Conservation (phyloP, 1,140 invertebrate genomes). For the Yoshiicerus persimilis region DNA sequence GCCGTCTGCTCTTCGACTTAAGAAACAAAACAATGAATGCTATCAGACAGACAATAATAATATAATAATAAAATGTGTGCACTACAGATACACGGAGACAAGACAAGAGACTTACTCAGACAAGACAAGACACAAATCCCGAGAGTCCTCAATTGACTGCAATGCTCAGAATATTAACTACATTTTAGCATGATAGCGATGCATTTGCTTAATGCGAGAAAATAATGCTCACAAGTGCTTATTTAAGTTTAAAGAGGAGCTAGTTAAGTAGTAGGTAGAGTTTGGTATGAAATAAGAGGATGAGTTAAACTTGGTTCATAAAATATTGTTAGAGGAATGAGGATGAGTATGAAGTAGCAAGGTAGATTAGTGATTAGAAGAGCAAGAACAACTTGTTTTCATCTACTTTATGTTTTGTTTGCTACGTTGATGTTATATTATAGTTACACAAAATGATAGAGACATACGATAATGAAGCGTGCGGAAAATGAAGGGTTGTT, state of each 20-base stretch:
- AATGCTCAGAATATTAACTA: not conserved
- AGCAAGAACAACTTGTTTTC: constrained; percentile 15
- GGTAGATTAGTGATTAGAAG: constrained; percentile 15
- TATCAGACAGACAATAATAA: constrained; percentile 25
- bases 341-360: not conserved
- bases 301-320: not conserved
- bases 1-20: constrained; percentile 25
- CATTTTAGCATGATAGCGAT: not conserved
- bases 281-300: not conserved
- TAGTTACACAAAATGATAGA: constrained; percentile 5
- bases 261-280: not conserved
- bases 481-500: constrained; percentile 38
- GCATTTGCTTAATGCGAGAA: not conserved
- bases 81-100: not conserved
- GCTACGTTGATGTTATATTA: not conserved
- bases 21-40: constrained; percentile 23
- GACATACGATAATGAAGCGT: constrained; percentile 32
- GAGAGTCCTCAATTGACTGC: not conserved
- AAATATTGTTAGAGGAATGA: not conserved
- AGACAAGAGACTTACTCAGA: not conserved
- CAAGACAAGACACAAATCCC: not conserved
- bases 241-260: not conserved
- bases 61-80: constrained; percentile 1
- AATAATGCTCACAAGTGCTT: not conserved
- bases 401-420: constrained; percentile 15